These are phyloP conservation scores for Rhinichthys osculus DNA, from an alignment of 2,797 vertebrate genomes.

Conservation along the genomic window DNA sequence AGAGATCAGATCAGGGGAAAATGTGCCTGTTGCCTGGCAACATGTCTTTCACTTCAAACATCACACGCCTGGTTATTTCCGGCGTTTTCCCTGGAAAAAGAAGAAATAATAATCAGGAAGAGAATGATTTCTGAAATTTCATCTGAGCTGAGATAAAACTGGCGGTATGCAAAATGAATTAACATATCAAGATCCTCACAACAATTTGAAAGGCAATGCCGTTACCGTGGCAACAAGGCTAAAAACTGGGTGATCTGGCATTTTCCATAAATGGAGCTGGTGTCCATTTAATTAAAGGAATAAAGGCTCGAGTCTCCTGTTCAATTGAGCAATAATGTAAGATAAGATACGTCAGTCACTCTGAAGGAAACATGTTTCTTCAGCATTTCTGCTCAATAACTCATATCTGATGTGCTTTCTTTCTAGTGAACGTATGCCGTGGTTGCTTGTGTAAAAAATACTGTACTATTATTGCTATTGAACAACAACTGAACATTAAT, in stretches of 20 bases:
- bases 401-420: background rate
- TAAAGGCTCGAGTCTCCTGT: background rate
- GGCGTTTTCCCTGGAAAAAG: constrained; percentile 62
- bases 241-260: constrained; percentile 15
- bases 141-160: constrained; percentile 39
- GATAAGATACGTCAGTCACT: background rate
- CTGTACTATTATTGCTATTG: no score
- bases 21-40: constrained; percentile 82
- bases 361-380: background rate
- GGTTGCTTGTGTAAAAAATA: background rate
- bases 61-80: constrained; percentile 74
- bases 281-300: background rate
- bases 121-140: constrained; percentile 61
- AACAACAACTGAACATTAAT: background rate
- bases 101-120: constrained; percentile 31
- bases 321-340: background rate
- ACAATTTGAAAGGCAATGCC: background rate
- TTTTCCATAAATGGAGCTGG: background rate
- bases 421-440: background rate
- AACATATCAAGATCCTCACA: background rate
- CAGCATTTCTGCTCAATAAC: background rate
- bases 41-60: constrained; percentile 76
- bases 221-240: constrained; percentile 16
- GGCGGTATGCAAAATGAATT: background rate
- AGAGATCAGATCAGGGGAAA: constrained; percentile 68